phyloP scores from a whole-genome alignment of 2,888 invertebrate species.

The Drosophila cognata region DNA sequence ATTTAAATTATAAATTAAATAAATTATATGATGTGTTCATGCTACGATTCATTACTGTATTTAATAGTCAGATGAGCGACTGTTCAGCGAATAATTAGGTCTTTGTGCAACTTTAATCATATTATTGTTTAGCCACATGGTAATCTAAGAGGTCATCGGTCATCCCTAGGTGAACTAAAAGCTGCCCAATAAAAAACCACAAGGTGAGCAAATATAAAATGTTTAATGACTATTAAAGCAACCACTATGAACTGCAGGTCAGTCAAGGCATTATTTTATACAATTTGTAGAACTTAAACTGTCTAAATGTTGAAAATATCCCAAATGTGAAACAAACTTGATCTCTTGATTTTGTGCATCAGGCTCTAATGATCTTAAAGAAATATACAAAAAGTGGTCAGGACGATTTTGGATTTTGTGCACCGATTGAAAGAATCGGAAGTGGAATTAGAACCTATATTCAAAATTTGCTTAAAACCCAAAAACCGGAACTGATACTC shows the following conservation, averaged over 20 bases:
- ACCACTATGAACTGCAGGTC: constrained; percentile 10
- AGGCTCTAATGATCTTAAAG: neutral
- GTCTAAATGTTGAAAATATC: no score
- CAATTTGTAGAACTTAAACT: neutral
- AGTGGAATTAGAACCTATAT: neutral
- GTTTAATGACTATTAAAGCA: constrained; percentile 8
- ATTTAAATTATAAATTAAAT: neutral
- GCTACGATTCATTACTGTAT: constrained; percentile 3
- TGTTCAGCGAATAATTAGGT: neutral
- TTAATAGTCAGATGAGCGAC: neutral
- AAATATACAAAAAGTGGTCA: neutral
- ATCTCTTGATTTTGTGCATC: neutral
- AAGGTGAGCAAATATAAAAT: constrained; percentile 30
- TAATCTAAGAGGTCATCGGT: constrained; percentile 8
- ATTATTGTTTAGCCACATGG: neutral
- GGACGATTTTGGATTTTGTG: neutral
- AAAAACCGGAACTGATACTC: neutral
- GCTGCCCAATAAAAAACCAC: constrained; percentile 21
- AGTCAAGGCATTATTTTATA: constrained; percentile 2
- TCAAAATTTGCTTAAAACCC: neutral
- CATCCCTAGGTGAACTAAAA: constrained; percentile 15
- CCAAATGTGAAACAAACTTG: neutral
- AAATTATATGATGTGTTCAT: neutral
- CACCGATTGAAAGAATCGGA: neutral
- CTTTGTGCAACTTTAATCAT: constrained; percentile 7